Evolutionary conservation across 2,888 invertebrate species (phyloP), one percentile per base, ranked within the genome.

Genomic region (Synanthedon vespiformis): DNA sequence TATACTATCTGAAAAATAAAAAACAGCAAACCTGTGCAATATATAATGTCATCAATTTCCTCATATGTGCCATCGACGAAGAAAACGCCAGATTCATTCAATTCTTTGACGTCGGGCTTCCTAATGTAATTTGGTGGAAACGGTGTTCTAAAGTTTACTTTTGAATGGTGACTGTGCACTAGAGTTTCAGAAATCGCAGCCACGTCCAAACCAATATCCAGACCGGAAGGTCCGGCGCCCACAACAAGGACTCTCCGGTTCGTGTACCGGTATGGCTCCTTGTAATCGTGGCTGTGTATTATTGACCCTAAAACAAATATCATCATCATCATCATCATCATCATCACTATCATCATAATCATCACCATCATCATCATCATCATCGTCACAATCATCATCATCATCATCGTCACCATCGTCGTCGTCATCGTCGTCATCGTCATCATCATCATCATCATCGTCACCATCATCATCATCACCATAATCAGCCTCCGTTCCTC

Each of bases 251-350:
- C 92, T 1, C 76, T 84, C 56, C 90, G 88, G 22, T 86, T 88
- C 40, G 64, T 71, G 69, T 89, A 94, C 0, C 70, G 67, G 0
- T 90, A 89, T 0, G 92, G 91, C 14, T 79, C 83, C 62, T 93
- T 83, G 70, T 94, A 95, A 65, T 91, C 88, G 69, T 94, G 93
- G 62, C 94, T 94, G 74, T 95, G 95, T 10, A 92, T 77, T 51
- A 91, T 77, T 53, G 78, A 74, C 1, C 94, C 94, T 67, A 76
- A 16, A 48, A 48, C 18, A 48, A 27, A 27, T 5, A 27, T 27
- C 27, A 18, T 18, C 18, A 18, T 18, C 3, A 18, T 18, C 3
- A 18, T 18, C 18, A 18, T 18, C 18, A 18, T 2, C 18, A 3
- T 18, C 2, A 18, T 18, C 16, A 16, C 2, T 2, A 16, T 16